Evolutionary conservation across 2,113 vertebrate genomes (phyloP).

Genomic region (Patagioenas fasciata): DNA sequence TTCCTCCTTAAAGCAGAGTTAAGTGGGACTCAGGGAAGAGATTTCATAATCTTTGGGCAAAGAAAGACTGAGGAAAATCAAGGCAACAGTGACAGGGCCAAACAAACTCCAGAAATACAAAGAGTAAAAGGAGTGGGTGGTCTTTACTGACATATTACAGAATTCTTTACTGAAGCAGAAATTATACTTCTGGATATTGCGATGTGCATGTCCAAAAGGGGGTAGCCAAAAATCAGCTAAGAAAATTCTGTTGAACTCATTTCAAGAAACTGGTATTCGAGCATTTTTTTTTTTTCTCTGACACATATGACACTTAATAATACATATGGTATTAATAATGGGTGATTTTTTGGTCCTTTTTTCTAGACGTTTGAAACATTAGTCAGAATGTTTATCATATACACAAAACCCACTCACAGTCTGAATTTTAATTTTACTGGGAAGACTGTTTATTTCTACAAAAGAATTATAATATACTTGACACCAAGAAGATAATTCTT

Average conservation of each 20-base stretch:
- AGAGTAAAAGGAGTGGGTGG: not conserved
- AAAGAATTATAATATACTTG: not conserved
- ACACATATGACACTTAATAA: not conserved
- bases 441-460: not conserved
- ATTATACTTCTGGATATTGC: not conserved
- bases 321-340: not conserved
- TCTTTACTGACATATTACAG: not conserved
- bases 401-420: not conserved
- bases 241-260: not conserved
- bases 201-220: not conserved
- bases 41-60: not conserved
- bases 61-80: not conserved
- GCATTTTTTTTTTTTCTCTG: not conserved
- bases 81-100: not conserved
- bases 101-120: not conserved
- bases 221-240: not conserved
- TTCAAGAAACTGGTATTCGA: not conserved
- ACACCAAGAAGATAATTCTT: not conserved
- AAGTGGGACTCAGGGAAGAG: not conserved
- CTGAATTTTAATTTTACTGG: not conserved
- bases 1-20: not conserved
- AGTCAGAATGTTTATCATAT: not conserved
- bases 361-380: not conserved
- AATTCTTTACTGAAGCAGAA: not conserved
- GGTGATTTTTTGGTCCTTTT: not conserved